These are phyloP conservation scores for Tichodroma muraria DNA, from an alignment of 2,113 vertebrate genomes.

Conservation along the genomic window DNA sequence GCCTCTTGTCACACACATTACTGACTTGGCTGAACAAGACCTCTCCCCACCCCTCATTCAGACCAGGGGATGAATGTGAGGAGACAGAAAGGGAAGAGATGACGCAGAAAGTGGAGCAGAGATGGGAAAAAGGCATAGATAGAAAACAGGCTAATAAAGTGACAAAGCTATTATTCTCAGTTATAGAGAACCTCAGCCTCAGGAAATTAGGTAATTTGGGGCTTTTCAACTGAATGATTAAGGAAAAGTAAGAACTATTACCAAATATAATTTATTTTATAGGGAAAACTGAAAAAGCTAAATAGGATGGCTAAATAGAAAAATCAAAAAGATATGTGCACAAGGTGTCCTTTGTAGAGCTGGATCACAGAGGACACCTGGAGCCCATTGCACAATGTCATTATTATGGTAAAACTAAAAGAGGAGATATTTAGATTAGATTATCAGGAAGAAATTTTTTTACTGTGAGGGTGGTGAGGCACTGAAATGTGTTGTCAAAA, in stretches of 20 bases:
- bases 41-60: background rate
- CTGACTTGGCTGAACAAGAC: background rate
- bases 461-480: background rate
- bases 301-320: background rate
- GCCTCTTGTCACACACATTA: background rate
- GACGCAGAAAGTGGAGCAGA: background rate
- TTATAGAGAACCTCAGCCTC: background rate
- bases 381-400: background rate
- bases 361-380: background rate
- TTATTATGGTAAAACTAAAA: background rate
- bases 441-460: background rate
- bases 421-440: background rate
- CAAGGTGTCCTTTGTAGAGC: background rate
- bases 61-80: background rate
- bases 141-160: background rate
- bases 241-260: background rate
- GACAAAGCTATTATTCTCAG: background rate
- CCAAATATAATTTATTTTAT: background rate
- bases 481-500: background rate
- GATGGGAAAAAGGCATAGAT: background rate
- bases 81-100: conserved; percentile 16
- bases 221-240: background rate
- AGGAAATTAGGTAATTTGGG: background rate
- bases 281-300: background rate
- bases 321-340: background rate